Evolutionary conservation across 2,888 invertebrate genomes (phyloP).

Genomic region (Drosophila atroscutellata): DNA sequence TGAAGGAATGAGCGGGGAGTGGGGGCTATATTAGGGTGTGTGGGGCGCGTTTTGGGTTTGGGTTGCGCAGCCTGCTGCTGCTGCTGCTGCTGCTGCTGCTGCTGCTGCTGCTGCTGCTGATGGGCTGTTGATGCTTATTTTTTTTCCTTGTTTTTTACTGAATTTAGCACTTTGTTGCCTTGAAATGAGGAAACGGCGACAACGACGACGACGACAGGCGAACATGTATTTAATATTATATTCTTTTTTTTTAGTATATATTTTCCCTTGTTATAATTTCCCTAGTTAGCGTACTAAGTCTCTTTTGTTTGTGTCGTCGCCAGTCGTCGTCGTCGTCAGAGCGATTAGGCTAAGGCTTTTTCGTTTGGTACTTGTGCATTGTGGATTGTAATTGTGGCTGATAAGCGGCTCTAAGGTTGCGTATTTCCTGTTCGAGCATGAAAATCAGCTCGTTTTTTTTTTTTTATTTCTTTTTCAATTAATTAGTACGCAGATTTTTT

Average conservation of each 20-base stretch:
- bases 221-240: conserved; percentile 16
- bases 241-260: conserved; percentile 26
- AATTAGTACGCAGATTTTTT: conserved; percentile 67
- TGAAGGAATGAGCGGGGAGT: neutral
- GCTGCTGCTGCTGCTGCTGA: conserved; percentile 17
- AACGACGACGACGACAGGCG: conserved; percentile 7
- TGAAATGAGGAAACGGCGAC: conserved; percentile 79
- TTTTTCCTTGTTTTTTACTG: neutral
- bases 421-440: conserved; percentile 79
- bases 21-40: neutral
- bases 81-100: conserved; percentile 10
- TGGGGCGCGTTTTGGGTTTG: conserved; percentile 7
- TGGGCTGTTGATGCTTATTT: conserved; percentile 4
- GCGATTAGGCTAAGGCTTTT: conserved; percentile 83
- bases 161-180: conserved; percentile 82
- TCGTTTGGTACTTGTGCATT: conserved; percentile 43
- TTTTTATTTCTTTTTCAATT: conserved; percentile 21
- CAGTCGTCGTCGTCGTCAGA: conserved; percentile 13
- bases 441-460: conserved; percentile 23
- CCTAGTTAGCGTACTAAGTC: conserved; percentile 44
- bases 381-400: conserved; percentile 43
- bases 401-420: conserved; percentile 81
- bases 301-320: conserved; percentile 46
- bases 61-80: conserved; percentile 31
- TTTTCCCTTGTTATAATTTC: conserved; percentile 58